Conservation (phyloP, 2,797 vertebrate genomes). For the Sebastes nivosus region DNA sequence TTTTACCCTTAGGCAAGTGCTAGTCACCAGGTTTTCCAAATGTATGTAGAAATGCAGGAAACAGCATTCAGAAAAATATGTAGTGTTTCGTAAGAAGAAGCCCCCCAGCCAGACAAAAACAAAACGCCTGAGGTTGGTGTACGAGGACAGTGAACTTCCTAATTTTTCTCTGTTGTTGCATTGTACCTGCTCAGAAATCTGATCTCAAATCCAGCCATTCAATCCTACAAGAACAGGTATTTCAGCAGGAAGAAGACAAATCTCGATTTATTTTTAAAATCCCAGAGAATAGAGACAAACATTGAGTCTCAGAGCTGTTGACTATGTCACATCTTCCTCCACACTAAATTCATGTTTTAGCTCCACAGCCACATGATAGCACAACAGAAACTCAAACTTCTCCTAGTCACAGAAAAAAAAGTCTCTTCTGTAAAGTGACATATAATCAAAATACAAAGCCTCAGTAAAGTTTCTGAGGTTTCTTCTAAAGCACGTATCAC, state of each 20-base stretch:
- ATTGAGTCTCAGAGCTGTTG: neutral
- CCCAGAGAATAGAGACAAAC: neutral
- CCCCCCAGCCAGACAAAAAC: neutral
- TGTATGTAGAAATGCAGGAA: neutral
- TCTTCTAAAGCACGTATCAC: constrained; percentile 2
- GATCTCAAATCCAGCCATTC: neutral
- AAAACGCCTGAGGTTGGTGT: neutral
- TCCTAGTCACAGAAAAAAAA: neutral
- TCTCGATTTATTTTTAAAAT: neutral
- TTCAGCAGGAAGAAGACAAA: neutral
- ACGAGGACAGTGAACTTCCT: neutral
- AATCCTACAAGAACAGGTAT: neutral
- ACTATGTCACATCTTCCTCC: neutral
- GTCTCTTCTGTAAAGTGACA: neutral
- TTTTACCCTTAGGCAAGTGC: neutral
- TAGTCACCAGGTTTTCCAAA: neutral
- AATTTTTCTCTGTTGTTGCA: neutral
- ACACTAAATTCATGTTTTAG: neutral
- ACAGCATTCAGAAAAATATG: neutral
- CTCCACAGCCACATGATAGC: neutral
- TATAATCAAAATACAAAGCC: too few species aligned
- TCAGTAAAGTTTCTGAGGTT: constrained; percentile 1
- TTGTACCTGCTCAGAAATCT: neutral
- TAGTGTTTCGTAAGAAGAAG: neutral
- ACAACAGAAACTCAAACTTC: neutral